Conservation (phyloP, 2,888 invertebrate genomes). For the Anthrax anthrax region DNA sequence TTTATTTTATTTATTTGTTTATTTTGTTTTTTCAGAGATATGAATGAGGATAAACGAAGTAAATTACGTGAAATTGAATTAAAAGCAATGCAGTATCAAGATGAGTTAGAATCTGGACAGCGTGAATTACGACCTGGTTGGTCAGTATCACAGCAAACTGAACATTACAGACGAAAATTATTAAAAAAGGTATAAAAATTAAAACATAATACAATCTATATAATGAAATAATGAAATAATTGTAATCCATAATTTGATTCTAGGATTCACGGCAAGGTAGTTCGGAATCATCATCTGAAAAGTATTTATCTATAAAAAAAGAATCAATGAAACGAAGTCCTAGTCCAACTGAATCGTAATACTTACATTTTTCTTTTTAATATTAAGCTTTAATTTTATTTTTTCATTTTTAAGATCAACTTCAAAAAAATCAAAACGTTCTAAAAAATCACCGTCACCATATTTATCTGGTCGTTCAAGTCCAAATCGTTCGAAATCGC, state of each 20-base stretch:
- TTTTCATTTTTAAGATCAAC: constrained; percentile 7
- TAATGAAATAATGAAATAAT: not conserved
- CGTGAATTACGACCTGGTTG: constrained; percentile 57
- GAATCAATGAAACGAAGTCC: constrained; percentile 17
- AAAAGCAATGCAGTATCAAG: constrained; percentile 88
- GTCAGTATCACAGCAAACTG: constrained; percentile 68
- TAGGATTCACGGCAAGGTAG: constrained; percentile 9
- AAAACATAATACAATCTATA: not conserved
- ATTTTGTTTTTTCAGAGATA: constrained; percentile 36
- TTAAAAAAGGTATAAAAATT: constrained; percentile 50
- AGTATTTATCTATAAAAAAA: constrained; percentile 13
- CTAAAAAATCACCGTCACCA: constrained; percentile 22
- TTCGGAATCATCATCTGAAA: constrained; percentile 19
- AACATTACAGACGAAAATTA: constrained; percentile 79
- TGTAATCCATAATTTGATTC: not conserved
- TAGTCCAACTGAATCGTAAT: constrained; percentile 17
- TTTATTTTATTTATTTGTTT: too few relatives aligned
- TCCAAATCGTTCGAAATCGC: constrained; percentile 29
- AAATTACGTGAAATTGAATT: constrained; percentile 85
- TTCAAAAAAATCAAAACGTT: constrained; percentile 18
- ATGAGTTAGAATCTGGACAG: constrained; percentile 82
- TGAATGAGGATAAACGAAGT: constrained; percentile 53
- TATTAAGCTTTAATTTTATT: constrained; percentile 5
- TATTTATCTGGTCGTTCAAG: constrained; percentile 20
- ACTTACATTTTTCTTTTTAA: constrained; percentile 1